Conservation (phyloP, 2,888 invertebrate species). For the Eurytoma californica region DNA sequence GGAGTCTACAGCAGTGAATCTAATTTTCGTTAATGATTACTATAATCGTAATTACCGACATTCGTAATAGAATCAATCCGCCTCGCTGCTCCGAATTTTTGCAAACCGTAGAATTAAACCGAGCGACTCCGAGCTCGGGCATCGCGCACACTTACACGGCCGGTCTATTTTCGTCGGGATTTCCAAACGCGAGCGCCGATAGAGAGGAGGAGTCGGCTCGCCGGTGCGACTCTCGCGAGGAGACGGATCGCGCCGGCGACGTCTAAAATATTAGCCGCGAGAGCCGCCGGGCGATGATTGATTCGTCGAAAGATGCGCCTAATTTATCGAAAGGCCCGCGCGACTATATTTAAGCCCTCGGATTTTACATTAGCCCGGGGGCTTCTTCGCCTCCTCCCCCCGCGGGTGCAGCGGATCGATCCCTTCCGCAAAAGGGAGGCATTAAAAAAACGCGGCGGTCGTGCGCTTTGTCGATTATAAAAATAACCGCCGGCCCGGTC, state of each 20-base stretch:
- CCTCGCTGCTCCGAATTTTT: conserved; percentile 10
- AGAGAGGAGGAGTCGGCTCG: conserved; percentile 2
- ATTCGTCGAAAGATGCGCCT: conserved; percentile 64
- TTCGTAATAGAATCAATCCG: too few species aligned
- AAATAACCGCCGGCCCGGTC: background rate
- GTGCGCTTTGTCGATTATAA: background rate
- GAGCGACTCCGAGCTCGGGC: background rate
- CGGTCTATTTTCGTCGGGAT: conserved; percentile 63
- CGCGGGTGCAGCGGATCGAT: conserved; percentile 23
- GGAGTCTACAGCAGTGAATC: too few species aligned
- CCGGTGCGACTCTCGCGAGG: background rate
- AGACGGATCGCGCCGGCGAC: conserved; percentile 45
- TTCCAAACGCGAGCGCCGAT: conserved; percentile 57
- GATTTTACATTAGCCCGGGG: conserved; percentile 36
- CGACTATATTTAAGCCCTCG: conserved; percentile 60
- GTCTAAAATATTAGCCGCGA: conserved; percentile 55
- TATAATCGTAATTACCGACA: too few species aligned
- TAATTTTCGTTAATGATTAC: too few species aligned
- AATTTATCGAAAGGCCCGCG: conserved; percentile 62
- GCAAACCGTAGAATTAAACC: conserved; percentile 21
- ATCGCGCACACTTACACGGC: background rate
- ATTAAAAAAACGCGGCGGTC: background rate
- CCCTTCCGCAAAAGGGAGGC: background rate
- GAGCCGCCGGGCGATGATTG: conserved; percentile 61
- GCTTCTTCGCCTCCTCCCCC: background rate